phyloP scores from a whole-genome alignment of 2,113 vertebrate species.

The Columba janthina region DNA sequence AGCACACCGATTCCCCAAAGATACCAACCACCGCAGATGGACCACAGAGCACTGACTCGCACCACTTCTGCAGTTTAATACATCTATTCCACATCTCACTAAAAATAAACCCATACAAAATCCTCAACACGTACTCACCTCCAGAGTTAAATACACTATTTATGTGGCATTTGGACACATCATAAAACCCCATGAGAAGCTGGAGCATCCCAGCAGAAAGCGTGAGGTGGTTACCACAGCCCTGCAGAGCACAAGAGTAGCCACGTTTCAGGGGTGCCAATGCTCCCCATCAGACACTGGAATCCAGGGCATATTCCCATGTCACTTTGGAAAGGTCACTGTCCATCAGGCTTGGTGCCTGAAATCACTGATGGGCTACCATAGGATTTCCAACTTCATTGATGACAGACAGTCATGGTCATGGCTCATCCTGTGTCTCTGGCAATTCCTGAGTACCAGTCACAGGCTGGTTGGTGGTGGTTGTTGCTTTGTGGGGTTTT shows the following conservation, averaged over 20 bases:
- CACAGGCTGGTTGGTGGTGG: background rate
- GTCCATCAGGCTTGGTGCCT: background rate
- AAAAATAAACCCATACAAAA: background rate
- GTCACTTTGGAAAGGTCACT: background rate
- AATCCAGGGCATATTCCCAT: background rate
- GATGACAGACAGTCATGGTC: background rate
- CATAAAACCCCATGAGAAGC: background rate
- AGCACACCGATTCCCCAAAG: background rate
- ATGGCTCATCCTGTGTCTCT: background rate
- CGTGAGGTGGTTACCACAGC: background rate
- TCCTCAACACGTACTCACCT: background rate
- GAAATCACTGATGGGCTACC: background rate
- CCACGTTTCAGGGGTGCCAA: background rate
- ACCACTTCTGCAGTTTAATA: background rate
- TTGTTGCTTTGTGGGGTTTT: too few species aligned
- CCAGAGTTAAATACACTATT: background rate
- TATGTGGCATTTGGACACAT: background rate
- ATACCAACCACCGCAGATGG: background rate
- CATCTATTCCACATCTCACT: background rate
- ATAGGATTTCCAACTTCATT: background rate
- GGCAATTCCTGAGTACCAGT: background rate
- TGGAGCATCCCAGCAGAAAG: background rate
- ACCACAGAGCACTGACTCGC: background rate
- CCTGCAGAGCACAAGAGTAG: background rate
- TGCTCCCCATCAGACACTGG: rapidly evolving